Percentiles rank a stretch among this genome's conserved stretches.
phyloP scores from a whole-genome alignment of 1,140 invertebrate species.

The Gerris buenoi region DNA sequence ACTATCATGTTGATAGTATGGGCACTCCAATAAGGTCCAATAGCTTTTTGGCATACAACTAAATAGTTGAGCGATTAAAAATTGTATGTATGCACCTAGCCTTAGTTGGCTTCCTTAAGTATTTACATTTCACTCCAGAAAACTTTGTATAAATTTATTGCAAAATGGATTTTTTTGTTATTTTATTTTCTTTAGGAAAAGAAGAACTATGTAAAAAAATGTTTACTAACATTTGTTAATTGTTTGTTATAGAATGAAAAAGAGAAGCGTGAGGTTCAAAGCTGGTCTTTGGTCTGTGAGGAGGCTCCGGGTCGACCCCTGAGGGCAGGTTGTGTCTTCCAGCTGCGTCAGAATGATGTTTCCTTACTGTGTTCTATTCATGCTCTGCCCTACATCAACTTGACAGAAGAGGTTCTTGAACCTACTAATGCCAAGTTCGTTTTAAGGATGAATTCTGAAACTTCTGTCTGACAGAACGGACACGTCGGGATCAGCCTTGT shows the following conservation, averaged over 20 bases:
- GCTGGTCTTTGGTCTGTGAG: slow-evolving; percentile 88
- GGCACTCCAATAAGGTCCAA: no score
- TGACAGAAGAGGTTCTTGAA: slow-evolving; percentile 89
- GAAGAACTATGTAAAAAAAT: no score
- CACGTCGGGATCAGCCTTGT: slow-evolving; percentile 1
- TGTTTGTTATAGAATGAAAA: slow-evolving; percentile 46
- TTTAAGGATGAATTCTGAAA: slow-evolving; percentile 84
- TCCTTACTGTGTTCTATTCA: slow-evolving; percentile 75
- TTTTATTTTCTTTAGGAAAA: no score
- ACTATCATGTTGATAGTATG: no score
- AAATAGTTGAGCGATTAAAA: no score
- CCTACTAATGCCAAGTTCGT: slow-evolving; percentile 93
- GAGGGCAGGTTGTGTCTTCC: slow-evolving; percentile 66
- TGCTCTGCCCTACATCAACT: slow-evolving; percentile 76
- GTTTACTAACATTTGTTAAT: no score
- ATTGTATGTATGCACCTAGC: no score
- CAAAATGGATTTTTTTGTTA: no score
- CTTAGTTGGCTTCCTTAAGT: no score
- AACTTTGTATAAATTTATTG: no score
- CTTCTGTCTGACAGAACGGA: slow-evolving; percentile 61
- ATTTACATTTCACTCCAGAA: no score
- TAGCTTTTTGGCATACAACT: no score
- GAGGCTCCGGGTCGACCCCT: slow-evolving; percentile 72
- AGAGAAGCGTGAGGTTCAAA: slow-evolving; percentile 56
- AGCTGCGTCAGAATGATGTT: slow-evolving; percentile 83